These are phyloP conservation scores for Saccostrea echinata DNA, from an alignment of 1,140 invertebrate species.

Conservation along the genomic window DNA sequence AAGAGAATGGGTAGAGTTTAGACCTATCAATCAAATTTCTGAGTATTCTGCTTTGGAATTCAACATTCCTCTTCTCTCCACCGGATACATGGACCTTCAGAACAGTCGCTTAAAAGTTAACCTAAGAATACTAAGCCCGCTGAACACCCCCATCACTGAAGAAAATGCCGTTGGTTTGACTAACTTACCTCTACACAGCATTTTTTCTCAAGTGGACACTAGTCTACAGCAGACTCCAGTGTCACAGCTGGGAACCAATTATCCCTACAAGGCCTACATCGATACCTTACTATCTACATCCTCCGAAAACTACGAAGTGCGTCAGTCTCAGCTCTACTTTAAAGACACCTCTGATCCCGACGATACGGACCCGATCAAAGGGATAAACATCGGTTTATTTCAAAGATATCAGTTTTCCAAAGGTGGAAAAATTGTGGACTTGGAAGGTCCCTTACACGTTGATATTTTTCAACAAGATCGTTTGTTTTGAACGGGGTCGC, in stretches of 20 bases:
- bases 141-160: not conserved
- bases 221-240: slow-evolving; percentile 46
- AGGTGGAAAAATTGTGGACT: not conserved
- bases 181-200: slow-evolving; percentile 41
- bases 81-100: slow-evolving; percentile 44
- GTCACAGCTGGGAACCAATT: slow-evolving; percentile 44
- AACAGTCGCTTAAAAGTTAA: slow-evolving; percentile 35
- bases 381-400: slow-evolving; percentile 47
- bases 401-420: slow-evolving; percentile 39
- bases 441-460: slow-evolving; percentile 4
- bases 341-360: slow-evolving; percentile 30
- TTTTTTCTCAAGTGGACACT: slow-evolving; percentile 11
- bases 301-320: not conserved
- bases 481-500: slow-evolving; percentile 33
- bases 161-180: slow-evolving; percentile 7
- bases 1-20: slow-evolving; percentile 44
- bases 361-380: slow-evolving; percentile 36
- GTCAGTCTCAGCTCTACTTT: slow-evolving; percentile 30
- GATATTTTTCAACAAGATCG: slow-evolving; percentile 42
- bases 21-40: slow-evolving; percentile 43
- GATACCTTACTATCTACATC: slow-evolving; percentile 47
- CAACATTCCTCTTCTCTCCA: slow-evolving; percentile 42
- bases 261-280: slow-evolving; percentile 57
- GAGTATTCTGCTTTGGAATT: slow-evolving; percentile 45
- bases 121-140: not conserved